phyloP scores from a whole-genome alignment of 2,888 invertebrate genomes.

The Hydrotaea cyrtoneurina region DNA sequence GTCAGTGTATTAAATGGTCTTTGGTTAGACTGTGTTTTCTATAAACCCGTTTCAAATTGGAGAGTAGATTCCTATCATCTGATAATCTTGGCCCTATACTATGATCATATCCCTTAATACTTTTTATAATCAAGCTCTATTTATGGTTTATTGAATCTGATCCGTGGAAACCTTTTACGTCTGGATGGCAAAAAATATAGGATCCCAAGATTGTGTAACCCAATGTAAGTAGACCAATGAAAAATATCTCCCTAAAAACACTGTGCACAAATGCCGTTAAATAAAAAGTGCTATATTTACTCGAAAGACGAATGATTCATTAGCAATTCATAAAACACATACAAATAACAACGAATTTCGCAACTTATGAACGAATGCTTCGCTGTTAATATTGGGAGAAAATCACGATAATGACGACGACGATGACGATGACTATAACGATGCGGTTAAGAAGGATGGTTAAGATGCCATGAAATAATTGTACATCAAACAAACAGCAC shows the following conservation, averaged over 20 bases:
- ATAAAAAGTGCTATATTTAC: not conserved
- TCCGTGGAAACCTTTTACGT: too few species aligned
- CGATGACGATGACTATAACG: conserved; percentile 10
- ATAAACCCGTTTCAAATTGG: too few species aligned
- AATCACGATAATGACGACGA: not conserved
- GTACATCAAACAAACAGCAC: not conserved
- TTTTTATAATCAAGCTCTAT: too few species aligned
- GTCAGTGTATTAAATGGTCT: too few species aligned
- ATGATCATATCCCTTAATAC: too few species aligned
- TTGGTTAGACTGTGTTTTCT: too few species aligned
- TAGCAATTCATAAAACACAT: conserved; percentile 44
- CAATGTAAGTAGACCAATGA: too few species aligned
- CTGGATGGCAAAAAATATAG: too few species aligned
- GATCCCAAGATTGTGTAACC: too few species aligned
- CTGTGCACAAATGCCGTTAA: not conserved
- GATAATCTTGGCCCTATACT: too few species aligned
- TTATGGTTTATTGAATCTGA: too few species aligned
- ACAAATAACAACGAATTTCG: conserved; percentile 34
- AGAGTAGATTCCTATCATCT: too few species aligned
- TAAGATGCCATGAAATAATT: conserved; percentile 18
- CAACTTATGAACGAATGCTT: conserved; percentile 22
- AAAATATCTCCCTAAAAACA: not conserved
- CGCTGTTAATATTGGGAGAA: not conserved
- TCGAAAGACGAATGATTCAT: conserved; percentile 43
- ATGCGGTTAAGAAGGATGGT: not conserved